Base-by-base conservation (phyloP, 2,797 vertebrate genomes). In the Spheniscus humboldti region DNA sequence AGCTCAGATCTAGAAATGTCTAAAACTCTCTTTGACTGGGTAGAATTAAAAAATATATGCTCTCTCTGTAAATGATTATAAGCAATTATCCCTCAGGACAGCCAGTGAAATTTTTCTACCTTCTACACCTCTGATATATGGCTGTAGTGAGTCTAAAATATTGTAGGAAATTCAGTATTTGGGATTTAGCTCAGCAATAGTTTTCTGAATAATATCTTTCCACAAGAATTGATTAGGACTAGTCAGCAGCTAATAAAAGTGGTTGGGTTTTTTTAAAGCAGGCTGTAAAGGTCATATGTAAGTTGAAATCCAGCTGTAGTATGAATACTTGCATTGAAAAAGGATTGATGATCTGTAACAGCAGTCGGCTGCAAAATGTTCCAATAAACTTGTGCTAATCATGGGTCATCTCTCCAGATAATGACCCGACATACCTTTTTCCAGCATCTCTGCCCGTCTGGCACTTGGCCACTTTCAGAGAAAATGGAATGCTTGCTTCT, bases 381-480 rank as follows among this genome's bases (percentile, higher is more conserved):
- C 68, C 55, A 66, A n/a, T 35, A 76, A 67, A 78, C 8, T 86
- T 71, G 19, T 13, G 27, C 17, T 72, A 81, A 33, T 79, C 15
- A 4, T 48, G 45, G 59, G 30, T 74, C 53, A 60, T 64, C 18
- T 72, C 37, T 89, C 28, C 67, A 85, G 76, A 31, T 14, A 82
- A 71, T 39, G 48, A 16, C 24, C 17, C 1, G 2, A 39, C 16
- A 0, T 47, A 43, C 43, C 48, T 88, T 89, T 62, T 52, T 15
- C 0, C 6, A 88, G 52, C 30, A 48, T 0, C 0, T 72, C 57
- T 80, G n/a, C 8, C 22, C 80, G 20, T 37, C 52, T 67, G 27
- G 24, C 37, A n/a, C 19, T 92, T 57, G 30, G 20, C 33, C 9
- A 31, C 43, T 62, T 80, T 37, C 68, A 86, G 57, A 83, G 57